Conservation (phyloP, 64 coral and sea anemone genomes). For the Catalaphyllia jardinei region DNA sequence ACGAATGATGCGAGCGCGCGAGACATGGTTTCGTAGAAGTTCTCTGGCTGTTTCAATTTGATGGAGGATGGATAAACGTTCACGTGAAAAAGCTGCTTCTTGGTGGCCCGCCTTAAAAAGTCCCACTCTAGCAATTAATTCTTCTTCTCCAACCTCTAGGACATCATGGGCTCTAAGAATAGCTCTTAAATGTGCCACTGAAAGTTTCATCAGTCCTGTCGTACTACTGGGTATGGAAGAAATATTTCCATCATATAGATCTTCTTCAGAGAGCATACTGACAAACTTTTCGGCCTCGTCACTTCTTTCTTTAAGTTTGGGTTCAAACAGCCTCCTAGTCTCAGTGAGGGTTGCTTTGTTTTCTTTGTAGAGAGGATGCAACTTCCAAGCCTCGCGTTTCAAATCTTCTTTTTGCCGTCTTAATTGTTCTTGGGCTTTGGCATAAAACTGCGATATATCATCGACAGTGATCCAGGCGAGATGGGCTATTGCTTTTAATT, state of each 20-base stretch:
- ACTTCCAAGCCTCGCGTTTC: constrained; percentile 55
- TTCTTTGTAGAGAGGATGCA: constrained; percentile 55
- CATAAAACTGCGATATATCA: constrained; percentile 14
- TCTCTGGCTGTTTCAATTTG: neutral
- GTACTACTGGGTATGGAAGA: constrained; percentile 24
- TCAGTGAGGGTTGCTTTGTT: constrained; percentile 22
- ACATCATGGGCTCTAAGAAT: constrained; percentile 47
- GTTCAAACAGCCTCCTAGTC: no score
- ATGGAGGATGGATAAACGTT: constrained; percentile 46
- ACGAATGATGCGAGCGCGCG: neutral
- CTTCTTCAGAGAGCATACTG: no score
- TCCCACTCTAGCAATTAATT: constrained; percentile 59
- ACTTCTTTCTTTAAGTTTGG: no score
- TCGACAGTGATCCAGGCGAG: constrained; percentile 42
- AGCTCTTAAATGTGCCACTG: constrained; percentile 43
- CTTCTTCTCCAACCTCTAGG: constrained; percentile 64
- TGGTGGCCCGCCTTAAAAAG: constrained; percentile 54
- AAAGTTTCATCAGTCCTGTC: constrained; percentile 41
- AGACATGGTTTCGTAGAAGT: neutral
- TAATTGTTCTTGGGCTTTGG: neutral
- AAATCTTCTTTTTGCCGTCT: constrained; percentile 33
- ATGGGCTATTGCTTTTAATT: constrained; percentile 32
- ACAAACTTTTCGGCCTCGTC: no score
- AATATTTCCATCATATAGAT: constrained; percentile 30
- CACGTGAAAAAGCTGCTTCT: constrained; percentile 58